Evolutionary conservation across 2,113 vertebrate genomes (phyloP).

Genomic region (Emberiza fucata): DNA sequence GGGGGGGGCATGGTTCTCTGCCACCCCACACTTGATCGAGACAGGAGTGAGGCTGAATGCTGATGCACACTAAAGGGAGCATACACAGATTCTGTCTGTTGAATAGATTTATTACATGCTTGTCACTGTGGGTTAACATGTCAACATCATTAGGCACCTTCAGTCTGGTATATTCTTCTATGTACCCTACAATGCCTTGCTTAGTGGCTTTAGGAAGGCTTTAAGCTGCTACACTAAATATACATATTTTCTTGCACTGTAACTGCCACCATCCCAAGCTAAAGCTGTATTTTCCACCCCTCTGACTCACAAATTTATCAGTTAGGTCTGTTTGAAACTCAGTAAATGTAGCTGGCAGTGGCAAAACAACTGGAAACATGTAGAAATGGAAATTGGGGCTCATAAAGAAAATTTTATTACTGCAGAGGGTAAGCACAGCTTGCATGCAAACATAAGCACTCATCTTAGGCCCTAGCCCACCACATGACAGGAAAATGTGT

Average conservation of each 20-base stretch:
- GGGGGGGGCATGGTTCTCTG: rapidly evolving
- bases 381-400: neutral
- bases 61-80: neutral
- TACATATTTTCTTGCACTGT: neutral
- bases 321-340: neutral
- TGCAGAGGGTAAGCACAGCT: neutral
- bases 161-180: neutral
- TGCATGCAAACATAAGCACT: neutral
- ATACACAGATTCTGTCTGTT: neutral
- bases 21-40: rapidly evolving
- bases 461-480: neutral
- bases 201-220: neutral
- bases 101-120: neutral
- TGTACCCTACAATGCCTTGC: neutral
- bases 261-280: neutral
- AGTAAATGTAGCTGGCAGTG: neutral
- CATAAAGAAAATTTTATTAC: neutral
- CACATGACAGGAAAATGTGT: neutral
- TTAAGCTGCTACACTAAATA: neutral
- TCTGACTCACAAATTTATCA: neutral
- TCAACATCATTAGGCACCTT: neutral
- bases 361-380: neutral
- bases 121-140: neutral
- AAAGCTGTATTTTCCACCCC: neutral
- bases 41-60: neutral